Evolutionary conservation across 2,113 vertebrate species (phyloP).

Genomic region (Polyodon spathula): DNA sequence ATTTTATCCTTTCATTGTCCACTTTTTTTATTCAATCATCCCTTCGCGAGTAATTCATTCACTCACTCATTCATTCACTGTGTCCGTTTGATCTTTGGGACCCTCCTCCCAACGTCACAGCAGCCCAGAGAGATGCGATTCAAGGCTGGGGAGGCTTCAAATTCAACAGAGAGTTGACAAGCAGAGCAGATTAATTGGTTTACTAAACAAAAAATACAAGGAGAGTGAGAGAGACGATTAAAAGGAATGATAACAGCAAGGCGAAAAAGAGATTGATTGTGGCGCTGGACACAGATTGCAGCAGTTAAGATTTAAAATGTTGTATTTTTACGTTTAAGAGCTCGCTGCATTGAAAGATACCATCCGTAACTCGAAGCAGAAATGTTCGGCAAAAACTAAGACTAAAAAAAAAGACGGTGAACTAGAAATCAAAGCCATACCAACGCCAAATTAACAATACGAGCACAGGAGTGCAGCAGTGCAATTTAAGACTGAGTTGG

Average conservation of each 20-base stretch:
- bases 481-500: not conserved
- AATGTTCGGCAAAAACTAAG: slow-evolving; percentile 39
- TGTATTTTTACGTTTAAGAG: too few species aligned
- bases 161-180: not conserved
- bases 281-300: too few species aligned
- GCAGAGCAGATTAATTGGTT: not conserved
- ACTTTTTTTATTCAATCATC: not conserved
- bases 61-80: slow-evolving; percentile 9
- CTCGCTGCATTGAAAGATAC: slow-evolving; percentile 37
- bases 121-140: slow-evolving; percentile 12
- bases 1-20: slow-evolving; percentile 7
- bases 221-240: too few species aligned
- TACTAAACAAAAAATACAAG: too few species aligned
- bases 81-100: slow-evolving; percentile 13
- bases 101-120: slow-evolving; percentile 25
- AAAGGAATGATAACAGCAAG: too few species aligned
- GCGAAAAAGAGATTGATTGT: too few species aligned
- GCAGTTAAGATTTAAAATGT: too few species aligned
- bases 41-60: slow-evolving; percentile 4
- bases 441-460: not conserved
- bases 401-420: slow-evolving; percentile 23
- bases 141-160: slow-evolving; percentile 11
- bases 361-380: slow-evolving; percentile 37
- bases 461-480: not conserved
- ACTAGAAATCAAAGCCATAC: not conserved